Percentiles rank a stretch among this genome's conserved stretches.
These are phyloP conservation scores for Wasmannia auropunctata DNA, from an alignment of 1,140 invertebrate genomes.

Conservation along the genomic window DNA sequence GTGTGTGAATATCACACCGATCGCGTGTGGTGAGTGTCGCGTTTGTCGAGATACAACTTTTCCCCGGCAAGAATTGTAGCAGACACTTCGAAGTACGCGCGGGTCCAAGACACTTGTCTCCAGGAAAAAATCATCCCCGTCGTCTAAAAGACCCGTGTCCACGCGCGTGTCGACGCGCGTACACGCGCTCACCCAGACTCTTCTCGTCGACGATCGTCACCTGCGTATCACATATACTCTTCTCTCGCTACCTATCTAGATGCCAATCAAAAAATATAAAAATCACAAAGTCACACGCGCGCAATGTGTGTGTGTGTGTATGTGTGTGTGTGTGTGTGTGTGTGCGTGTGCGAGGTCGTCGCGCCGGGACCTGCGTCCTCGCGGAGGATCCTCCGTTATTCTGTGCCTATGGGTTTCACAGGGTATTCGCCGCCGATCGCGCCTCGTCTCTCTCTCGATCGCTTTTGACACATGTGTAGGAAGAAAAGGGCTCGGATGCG, in stretches of 20 bases:
- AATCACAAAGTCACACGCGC: slow-evolving; percentile 16
- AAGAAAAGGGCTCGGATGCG: slow-evolving; percentile 42
- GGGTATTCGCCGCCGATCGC: not conserved
- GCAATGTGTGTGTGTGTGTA: not conserved
- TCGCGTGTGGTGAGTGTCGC: not conserved
- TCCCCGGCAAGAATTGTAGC: not conserved
- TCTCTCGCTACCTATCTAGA: slow-evolving; percentile 9
- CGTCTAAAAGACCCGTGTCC: not conserved
- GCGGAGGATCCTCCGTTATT: not conserved
- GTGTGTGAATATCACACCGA: not conserved
- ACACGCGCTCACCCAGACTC: not conserved
- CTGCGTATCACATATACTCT: slow-evolving; percentile 1
- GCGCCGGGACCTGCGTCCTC: not conserved
- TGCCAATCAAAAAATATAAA: slow-evolving; percentile 37
- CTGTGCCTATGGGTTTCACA: not conserved
- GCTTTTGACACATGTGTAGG: slow-evolving; percentile 26
- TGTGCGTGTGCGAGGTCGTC: too few relatives aligned
- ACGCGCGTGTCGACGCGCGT: not conserved
- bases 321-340: not conserved
- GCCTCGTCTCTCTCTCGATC: slow-evolving; percentile 50
- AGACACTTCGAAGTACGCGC: slow-evolving; percentile 12
- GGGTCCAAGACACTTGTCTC: not conserved
- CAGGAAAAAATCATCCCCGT: slow-evolving; percentile 4
- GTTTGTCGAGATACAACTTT: not conserved
- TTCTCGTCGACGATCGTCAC: not conserved